Evolutionary conservation across 1,140 invertebrate genomes (phyloP).

Genomic region (Drosophila bifasciata): DNA sequence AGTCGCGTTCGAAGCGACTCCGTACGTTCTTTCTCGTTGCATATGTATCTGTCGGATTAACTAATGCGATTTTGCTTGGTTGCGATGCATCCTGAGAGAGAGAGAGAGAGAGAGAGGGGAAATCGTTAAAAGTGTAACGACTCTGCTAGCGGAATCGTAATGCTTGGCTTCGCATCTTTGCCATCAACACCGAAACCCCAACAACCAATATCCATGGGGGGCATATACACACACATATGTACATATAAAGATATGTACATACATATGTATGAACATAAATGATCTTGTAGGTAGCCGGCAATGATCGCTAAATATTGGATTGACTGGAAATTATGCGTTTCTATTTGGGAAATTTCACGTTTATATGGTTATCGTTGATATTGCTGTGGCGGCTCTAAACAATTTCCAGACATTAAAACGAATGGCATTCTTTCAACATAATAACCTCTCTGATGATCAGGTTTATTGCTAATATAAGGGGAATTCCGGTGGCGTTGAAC

Average conservation of each 20-base stretch:
- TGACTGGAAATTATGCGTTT: slow-evolving; percentile 33
- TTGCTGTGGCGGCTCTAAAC: slow-evolving; percentile 30
- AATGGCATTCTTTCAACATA: slow-evolving; percentile 31
- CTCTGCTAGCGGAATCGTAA: slow-evolving; percentile 53
- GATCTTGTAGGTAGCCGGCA: slow-evolving; percentile 75
- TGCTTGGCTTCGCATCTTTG: slow-evolving; percentile 24
- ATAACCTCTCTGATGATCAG: slow-evolving; percentile 24
- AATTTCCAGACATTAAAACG: slow-evolving; percentile 30
- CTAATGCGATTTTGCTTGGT: slow-evolving; percentile 76
- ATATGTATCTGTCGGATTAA: slow-evolving; percentile 78
- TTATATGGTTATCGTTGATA: slow-evolving; percentile 46
- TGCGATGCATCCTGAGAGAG: slow-evolving; percentile 12
- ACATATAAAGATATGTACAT: background rate
- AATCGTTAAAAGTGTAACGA: slow-evolving; percentile 77
- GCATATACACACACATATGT: slow-evolving; percentile 5
- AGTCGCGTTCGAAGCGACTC: too few species aligned
- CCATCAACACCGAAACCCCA: slow-evolving; percentile 47
- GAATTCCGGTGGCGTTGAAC: slow-evolving; percentile 16
- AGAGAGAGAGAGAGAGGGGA: background rate
- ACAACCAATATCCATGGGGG: slow-evolving; percentile 55
- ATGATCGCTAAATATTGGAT: slow-evolving; percentile 52
- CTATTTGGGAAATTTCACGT: slow-evolving; percentile 27
- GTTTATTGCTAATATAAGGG: slow-evolving; percentile 37
- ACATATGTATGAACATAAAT: slow-evolving; percentile 49
- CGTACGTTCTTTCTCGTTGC: too few species aligned